Evolutionary conservation across 2,888 invertebrate genomes (phyloP).

Genomic region (Octodonta nipae): DNA sequence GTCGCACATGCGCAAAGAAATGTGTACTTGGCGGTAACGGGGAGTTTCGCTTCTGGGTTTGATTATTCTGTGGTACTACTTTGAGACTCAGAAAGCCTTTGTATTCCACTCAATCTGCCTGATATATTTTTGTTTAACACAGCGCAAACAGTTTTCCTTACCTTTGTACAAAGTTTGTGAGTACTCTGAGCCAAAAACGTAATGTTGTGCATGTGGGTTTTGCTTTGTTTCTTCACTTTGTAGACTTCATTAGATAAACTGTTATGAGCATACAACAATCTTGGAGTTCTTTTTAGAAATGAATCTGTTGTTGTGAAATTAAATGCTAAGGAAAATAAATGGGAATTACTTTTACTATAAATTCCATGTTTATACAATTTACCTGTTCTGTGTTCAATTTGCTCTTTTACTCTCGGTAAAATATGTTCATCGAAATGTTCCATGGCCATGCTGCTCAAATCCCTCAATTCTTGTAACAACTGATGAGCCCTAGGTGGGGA

Average conservation of each 20-base stretch:
- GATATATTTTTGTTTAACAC: no score
- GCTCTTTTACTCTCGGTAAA: conserved; percentile 37
- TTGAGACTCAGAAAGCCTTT: no score
- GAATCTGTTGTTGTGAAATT: not conserved
- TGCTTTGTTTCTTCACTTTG: conserved; percentile 29
- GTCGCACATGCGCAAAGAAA: no score
- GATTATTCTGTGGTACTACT: no score
- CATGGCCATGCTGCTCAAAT: conserved; percentile 90
- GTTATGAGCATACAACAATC: conserved; percentile 17
- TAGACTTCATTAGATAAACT: conserved; percentile 23
- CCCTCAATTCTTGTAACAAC: conserved; percentile 67
- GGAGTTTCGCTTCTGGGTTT: no score
- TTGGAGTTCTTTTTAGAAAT: conserved; percentile 10
- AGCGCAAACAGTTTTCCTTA: conserved; percentile 13
- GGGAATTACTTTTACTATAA: not conserved
- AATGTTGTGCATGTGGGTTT: conserved; percentile 27
- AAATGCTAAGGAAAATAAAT: conserved; percentile 5
- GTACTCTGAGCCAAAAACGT: conserved; percentile 28
- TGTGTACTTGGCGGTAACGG: no score
- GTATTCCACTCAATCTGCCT: no score
- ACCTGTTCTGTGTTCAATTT: conserved; percentile 21
- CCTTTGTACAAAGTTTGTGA: conserved; percentile 29
- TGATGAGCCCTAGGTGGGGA: conserved; percentile 64
- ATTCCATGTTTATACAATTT: conserved; percentile 6
- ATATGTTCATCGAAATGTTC: conserved; percentile 91